Percentiles rank a stretch among this genome's conserved stretches.
Evolutionary conservation across 1,140 invertebrate genomes (phyloP).

Genomic region (Telenomus remus): DNA sequence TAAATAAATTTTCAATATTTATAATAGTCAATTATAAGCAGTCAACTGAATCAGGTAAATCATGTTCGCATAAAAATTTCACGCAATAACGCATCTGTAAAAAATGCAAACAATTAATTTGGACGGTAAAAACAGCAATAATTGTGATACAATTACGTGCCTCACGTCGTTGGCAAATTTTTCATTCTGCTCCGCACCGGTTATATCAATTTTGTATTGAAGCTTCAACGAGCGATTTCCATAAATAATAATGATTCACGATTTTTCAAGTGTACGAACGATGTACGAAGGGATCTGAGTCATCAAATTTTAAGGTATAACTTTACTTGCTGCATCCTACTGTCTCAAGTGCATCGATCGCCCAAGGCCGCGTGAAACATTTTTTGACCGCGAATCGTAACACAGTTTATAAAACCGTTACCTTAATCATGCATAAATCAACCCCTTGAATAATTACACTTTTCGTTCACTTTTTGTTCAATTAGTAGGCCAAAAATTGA

Average conservation of each 20-base stretch:
- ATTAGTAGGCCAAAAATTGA: too few species aligned
- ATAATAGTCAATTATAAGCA: too few species aligned
- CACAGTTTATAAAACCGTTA: constrained; percentile 38
- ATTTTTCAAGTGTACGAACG: constrained; percentile 35
- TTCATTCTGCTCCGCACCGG: constrained; percentile 13
- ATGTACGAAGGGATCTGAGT: constrained; percentile 20
- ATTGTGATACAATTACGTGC: constrained; percentile 24
- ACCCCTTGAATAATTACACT: too few species aligned
- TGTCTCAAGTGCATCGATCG: constrained; percentile 10
- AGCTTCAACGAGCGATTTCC: constrained; percentile 27
- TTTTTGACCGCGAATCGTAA: constrained; percentile 33
- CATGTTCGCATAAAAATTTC: too few species aligned
- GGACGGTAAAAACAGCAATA: constrained; percentile 23
- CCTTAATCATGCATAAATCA: constrained; percentile 38
- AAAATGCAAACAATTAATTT: constrained; percentile 38
- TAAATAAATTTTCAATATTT: too few species aligned
- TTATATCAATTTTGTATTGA: constrained; percentile 18
- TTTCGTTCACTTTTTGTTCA: too few species aligned
- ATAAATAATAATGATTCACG: constrained; percentile 37
- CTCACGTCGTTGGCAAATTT: constrained; percentile 37
- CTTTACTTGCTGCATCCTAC: constrained; percentile 29
- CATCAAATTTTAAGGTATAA: constrained; percentile 40
- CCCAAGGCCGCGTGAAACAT: constrained; percentile 28
- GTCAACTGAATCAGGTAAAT: too few species aligned
- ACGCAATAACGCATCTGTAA: constrained; percentile 3